These are phyloP conservation scores for Promerops cafer DNA, from an alignment of 2,113 vertebrate species.

Conservation along the genomic window DNA sequence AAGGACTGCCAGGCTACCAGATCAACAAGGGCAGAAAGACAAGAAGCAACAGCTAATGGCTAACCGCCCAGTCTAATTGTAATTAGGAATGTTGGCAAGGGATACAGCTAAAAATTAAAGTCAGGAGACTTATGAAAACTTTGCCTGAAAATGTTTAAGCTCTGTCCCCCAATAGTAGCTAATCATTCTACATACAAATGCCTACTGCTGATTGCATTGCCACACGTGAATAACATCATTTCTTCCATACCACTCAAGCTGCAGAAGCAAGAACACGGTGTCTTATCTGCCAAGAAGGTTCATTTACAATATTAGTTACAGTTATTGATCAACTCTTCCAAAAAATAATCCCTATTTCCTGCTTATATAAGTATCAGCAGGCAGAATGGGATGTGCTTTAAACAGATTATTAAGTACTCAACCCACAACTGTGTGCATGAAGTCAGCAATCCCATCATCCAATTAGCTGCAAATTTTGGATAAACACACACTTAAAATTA, in stretches of 20 bases:
- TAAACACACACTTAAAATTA: neutral
- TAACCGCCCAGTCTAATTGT: neutral
- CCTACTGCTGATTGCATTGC: neutral
- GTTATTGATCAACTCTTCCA: neutral
- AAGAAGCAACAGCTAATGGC: neutral
- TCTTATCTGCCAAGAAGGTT: neutral
- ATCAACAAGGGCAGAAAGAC: neutral
- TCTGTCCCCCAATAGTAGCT: neutral
- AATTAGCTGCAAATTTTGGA: neutral
- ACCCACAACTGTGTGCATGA: neutral
- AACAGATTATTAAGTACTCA: neutral
- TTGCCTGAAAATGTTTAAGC: neutral
- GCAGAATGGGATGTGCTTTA: neutral
- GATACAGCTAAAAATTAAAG: neutral
- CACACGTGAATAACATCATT: rapidly evolving
- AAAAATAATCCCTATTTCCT: neutral
- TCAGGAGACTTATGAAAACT: neutral
- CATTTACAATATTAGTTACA: neutral
- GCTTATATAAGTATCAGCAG: neutral
- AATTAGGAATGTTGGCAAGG: neutral
- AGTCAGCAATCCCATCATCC: neutral
- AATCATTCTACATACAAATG: neutral
- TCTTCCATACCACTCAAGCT: neutral
- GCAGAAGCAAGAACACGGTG: rapidly evolving
- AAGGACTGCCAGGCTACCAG: neutral